These are phyloP conservation scores for Microdon myrmicae DNA, from an alignment of 2,888 invertebrate genomes.

Conservation along the genomic window DNA sequence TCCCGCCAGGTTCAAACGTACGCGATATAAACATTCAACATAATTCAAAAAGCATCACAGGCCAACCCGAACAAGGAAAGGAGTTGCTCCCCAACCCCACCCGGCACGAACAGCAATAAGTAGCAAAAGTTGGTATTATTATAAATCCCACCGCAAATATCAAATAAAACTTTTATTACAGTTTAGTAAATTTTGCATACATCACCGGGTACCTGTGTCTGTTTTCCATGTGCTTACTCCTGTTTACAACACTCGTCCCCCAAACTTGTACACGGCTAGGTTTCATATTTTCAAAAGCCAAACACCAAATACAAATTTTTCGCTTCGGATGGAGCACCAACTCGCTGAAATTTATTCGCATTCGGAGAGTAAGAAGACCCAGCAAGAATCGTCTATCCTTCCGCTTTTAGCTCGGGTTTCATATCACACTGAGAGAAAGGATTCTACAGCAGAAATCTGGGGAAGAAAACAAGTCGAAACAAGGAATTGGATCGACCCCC, in stretches of 20 bases:
- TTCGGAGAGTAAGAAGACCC: slow-evolving; percentile 52
- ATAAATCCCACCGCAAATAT: slow-evolving; percentile 53
- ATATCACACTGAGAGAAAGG: slow-evolving; percentile 26
- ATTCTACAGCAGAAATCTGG: slow-evolving; percentile 13
- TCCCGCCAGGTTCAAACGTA: slow-evolving; percentile 32
- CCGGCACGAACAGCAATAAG: slow-evolving; percentile 25
- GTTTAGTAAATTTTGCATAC: slow-evolving; percentile 53
- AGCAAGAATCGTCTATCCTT: slow-evolving; percentile 41
- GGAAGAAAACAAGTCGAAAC: slow-evolving; percentile 2
- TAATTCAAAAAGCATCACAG: slow-evolving; percentile 33
- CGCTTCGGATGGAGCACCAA: slow-evolving; percentile 35
- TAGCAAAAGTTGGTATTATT: slow-evolving; percentile 46
- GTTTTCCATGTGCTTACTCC: slow-evolving; percentile 3
- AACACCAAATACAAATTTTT: slow-evolving; percentile 50
- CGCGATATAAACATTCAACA: slow-evolving; percentile 41
- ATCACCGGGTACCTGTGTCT: slow-evolving; percentile 37
- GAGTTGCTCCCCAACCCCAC: neutral
- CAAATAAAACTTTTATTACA: slow-evolving; percentile 53
- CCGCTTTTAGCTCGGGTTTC: slow-evolving; percentile 6
- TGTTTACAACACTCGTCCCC: neutral
- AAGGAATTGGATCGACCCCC: slow-evolving; percentile 12
- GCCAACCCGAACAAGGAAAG: slow-evolving; percentile 4
- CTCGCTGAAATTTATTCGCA: slow-evolving; percentile 51
- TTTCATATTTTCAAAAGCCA: slow-evolving; percentile 48
- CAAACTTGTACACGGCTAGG: slow-evolving; percentile 8